A percentile compares a stretch with the other conserved stretches of the same genome.
These are phyloP conservation scores for Darwinula stevensoni DNA, from an alignment of 2,888 invertebrate genomes.

Conservation along the genomic window DNA sequence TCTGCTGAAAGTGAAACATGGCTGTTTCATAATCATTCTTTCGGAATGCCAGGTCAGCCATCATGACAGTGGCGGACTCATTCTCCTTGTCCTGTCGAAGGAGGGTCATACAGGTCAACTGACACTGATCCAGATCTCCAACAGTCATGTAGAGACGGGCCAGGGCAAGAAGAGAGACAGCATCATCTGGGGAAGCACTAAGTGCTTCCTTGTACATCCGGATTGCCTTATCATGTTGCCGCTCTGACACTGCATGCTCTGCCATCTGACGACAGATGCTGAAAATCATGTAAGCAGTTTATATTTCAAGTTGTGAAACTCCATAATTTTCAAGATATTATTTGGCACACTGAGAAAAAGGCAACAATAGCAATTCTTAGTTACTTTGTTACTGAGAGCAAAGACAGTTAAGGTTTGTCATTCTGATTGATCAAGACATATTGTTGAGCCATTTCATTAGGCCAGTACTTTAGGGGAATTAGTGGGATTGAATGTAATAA, in stretches of 20 bases:
- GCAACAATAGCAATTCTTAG: too few relatives aligned
- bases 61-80: conserved; percentile 74
- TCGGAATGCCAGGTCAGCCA: conserved; percentile 74
- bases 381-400: too few relatives aligned
- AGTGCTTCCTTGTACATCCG: conserved; percentile 42
- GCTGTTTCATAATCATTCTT: conserved; percentile 74
- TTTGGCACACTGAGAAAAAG: too few relatives aligned
- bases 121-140: conserved; percentile 58
- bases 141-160: conserved; percentile 17
- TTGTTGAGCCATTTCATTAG: too few relatives aligned
- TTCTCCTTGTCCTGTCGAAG: conserved; percentile 59
- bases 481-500: too few relatives aligned
- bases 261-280: conserved; percentile 40
- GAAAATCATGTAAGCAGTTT: too few relatives aligned
- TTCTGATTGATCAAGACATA: too few relatives aligned
- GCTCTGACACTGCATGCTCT: conserved; percentile 27
- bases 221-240: conserved; percentile 19
- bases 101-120: conserved; percentile 50
- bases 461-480: too few relatives aligned
- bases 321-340: too few relatives aligned
- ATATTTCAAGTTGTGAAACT: too few relatives aligned
- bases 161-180: conserved; percentile 16
- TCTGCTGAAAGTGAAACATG: conserved; percentile 57
- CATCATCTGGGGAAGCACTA: conserved; percentile 40
- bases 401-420: too few relatives aligned